A percentile compares a stretch with the other conserved stretches of the same genome.
Evolutionary conservation across 1,140 invertebrate genomes (phyloP).

Genomic region (Antheraea pernyi): DNA sequence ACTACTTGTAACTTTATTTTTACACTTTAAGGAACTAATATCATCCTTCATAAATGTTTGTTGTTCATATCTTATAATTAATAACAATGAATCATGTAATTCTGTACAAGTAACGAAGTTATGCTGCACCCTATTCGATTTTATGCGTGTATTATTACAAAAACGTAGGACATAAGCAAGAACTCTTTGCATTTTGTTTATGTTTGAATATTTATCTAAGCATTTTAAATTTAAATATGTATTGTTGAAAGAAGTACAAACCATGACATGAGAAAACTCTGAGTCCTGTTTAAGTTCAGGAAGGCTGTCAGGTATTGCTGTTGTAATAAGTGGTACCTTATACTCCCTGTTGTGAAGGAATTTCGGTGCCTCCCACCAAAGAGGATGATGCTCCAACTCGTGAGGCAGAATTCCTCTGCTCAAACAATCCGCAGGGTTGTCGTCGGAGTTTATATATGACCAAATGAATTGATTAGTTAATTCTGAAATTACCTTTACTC

Average conservation of each 20-base stretch:
- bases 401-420: conserved; percentile 10
- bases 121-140: no score
- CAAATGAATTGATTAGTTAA: conserved; percentile 20
- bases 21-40: no score
- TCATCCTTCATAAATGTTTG: no score
- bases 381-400: not conserved
- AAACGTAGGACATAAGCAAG: not conserved
- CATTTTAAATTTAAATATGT: not conserved
- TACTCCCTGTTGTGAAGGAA: not conserved
- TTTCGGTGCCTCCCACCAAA: not conserved
- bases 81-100: no score
- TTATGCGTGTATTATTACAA: no score
- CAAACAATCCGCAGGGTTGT: conserved; percentile 38
- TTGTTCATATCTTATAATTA: no score
- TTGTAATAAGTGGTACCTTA: not conserved
- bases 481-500: conserved; percentile 50
- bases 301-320: not conserved
- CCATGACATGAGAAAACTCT: not conserved
- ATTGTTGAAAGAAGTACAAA: not conserved
- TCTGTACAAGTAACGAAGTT: no score
- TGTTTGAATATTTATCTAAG: conserved; percentile 7
- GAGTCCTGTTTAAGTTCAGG: not conserved
- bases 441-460: conserved; percentile 15
- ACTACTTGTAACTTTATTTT: no score
- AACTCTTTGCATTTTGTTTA: not conserved